Evolutionary conservation across 2,113 vertebrate species (phyloP), one percentile per base, ranked within the genome.

Genomic region (Strix uralensis): DNA sequence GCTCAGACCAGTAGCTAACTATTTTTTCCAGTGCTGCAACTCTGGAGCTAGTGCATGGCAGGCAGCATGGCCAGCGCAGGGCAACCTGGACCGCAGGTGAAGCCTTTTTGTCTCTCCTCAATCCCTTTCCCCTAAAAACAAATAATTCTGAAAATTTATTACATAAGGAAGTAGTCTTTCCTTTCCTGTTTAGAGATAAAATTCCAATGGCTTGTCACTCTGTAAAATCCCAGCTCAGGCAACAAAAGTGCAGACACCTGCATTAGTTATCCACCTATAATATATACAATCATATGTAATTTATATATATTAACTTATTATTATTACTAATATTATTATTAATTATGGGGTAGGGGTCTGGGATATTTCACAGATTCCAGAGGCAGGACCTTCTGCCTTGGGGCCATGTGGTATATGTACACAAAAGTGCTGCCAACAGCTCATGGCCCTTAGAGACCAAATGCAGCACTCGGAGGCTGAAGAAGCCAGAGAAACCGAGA

Each of bases 361-460:
- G 66, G 32, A 82, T 91, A 69, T 93, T 94, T 95, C 86, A 88
- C 59, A 91, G 59, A 88, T 55, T 32, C 11, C 72, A 81, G 40
- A 94, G 25, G 36, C 61, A 81, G 81, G 44, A 75, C 71, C 79
- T 89, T 89, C 66, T 91, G 70, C 55, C 73, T 73, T 25, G 29
- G 40, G 38, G 81, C 84, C 89, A 85, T 87, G 70, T 94, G 77
- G 77, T 73, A 3, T 82, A 82, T 72, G 92, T 94, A 81, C 25
- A 83, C 30, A 69, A 52, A 95, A 75, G 34, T 54, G 63, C 57
- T 91, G 83, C 61, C 69, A 87, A n/a, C 66, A 81, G 46, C 72
- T 95, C 47, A 70, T 0, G 2, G 63, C 23, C 57, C 46, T 72
- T 11, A 40, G 55, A 73, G 81, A 86, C 23, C 27, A 58, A 74